Evolutionary conservation across 2,797 vertebrate genomes (phyloP), one percentile per base, ranked within the genome.

Genomic region (Bufotes viridis): DNA sequence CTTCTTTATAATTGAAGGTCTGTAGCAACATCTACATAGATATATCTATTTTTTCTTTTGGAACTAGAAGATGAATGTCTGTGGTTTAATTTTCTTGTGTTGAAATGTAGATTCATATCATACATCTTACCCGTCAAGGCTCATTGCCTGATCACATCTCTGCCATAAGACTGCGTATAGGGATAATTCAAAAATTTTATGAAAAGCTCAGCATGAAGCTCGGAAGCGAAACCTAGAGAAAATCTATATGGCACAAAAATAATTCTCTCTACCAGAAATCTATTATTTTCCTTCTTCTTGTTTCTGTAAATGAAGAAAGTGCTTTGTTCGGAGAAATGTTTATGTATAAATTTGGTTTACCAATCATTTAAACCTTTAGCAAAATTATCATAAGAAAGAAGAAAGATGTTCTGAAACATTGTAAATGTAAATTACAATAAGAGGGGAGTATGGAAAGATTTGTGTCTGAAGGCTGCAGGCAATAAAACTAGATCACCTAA

Each of bases 71-170:
- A 70, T 67, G 57, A 86, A 86, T 80, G 63, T 60, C 51, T 86
- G 29, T 22, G 49, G 61, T 80, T 80, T 86, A 86, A 69, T 80
- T 80, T 80, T 60, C 49, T 86, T 57, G 61, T 80, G 75, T 86
- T 86, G 42, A 80, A 53, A 80, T 87, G 80, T 63, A 87, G 86
- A 87, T 87, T 87, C 26, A 24, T 34, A 76, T 75, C 34, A 22
- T 82, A 63, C 55, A 82, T 82, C 86, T 87, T 75, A 60, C 17
- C 61, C 67, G 72, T 82, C 86, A 82, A 55, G 70, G 57, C 80
- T 87, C 86, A 87, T 82, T 88, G 81, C 74, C 51, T 51, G 87
- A 69, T 88, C 75, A 69, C 75, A 78, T 83, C 74, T 22, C 82
- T 65, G 63, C 57, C 78, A 34, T 63, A 82, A 55, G 69, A 76